Base-by-base conservation (phyloP, 2,888 invertebrate genomes). In the Plutella xylostella region DNA sequence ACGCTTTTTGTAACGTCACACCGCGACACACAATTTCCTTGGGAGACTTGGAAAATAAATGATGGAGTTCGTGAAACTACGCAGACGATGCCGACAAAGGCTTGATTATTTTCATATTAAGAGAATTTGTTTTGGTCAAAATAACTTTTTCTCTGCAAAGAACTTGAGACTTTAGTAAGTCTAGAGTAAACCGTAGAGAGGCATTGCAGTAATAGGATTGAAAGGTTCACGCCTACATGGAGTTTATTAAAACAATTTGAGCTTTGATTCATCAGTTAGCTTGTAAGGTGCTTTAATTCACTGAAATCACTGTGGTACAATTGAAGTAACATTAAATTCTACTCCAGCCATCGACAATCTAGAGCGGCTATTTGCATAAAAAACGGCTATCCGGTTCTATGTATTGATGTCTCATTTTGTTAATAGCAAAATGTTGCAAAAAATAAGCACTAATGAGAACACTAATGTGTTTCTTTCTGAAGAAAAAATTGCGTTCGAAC, bases 21-120 rank as follows among this genome's bases (percentile, higher is more conserved):
- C 79, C 78, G 78, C 82, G 80, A 75, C 78, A 79, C 79, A 63
- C 68, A 78, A 77, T 80, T 77, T 79, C 74, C 76, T 76, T 69
- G 53, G 68, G 70, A 65, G 65, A 57, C 66, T 72, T 61, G 63
- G 64, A 72, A 75, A 80, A 78, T 80, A 78, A 80, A 80, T 77
- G 72, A 78, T 72, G 67, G 61, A 61, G 61, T 47, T 21, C 72
- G 72, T 68, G 72, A 60, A 71, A 65, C 67, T 72, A 71, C 72
- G 71, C 67, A 50, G 58, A 49, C 48, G 54, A 25, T 12, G 14
- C 6, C 9, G 14, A 14, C 22, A 39, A 39, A 15, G 25, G 17
- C 61, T 68, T 63, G 68, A 67, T 76, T 71, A 69, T 71, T 70
- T 72, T 72, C 69, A 62, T 59, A 74, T 79, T 69, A 70, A 65